Evolutionary conservation across 2,113 vertebrate genomes (phyloP), one percentile per base, ranked within the genome.

Genomic region (Chrysemys picta): DNA sequence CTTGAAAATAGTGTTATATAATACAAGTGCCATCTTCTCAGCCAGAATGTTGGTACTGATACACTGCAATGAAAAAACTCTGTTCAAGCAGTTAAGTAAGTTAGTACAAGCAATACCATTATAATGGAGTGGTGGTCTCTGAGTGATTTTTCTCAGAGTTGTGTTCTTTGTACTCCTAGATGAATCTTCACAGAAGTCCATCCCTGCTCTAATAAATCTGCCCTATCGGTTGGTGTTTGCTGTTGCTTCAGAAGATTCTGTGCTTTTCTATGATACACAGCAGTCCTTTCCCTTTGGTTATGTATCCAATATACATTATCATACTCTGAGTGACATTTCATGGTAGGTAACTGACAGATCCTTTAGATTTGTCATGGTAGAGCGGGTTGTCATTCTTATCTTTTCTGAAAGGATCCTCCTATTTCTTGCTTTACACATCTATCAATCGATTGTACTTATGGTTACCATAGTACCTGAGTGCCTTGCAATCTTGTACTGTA

Each of bases 171-270:
- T 65, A 38, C 42, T 94, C n/a, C 29, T 93, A 99, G 99, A 99
- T 82, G 98, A 97, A 31, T 95, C 90, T 0, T 22, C 93, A 1
- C 96, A 98, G 89, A 89, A 97, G 38, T 93, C 91, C 50, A 57
- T 97, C 87, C 47, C 87, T 81, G 98, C 98, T 81, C 89, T 98
- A 1, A 98, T 99, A 85, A 97, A 97, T 91, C 93, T 99, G 90
- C 99, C 99, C 2, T 99, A 99, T 95, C 99, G 99, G 1, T 90
- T 99, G 98, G 99, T 99, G 94, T 99, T 99, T 49, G 99, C 99
- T 0, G 99, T 99, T 94, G 99, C 99, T 16, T 99, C 99, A 0
- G 99, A 99, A 93, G 99, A 99, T 97, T 99, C 99, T 0, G 98
- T 99, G 94, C 98, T 99, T 38, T 97, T 99, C 54, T 99, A 99